These are phyloP conservation scores for Choreutis nemorana DNA, from an alignment of 2,888 invertebrate species.

Conservation along the genomic window DNA sequence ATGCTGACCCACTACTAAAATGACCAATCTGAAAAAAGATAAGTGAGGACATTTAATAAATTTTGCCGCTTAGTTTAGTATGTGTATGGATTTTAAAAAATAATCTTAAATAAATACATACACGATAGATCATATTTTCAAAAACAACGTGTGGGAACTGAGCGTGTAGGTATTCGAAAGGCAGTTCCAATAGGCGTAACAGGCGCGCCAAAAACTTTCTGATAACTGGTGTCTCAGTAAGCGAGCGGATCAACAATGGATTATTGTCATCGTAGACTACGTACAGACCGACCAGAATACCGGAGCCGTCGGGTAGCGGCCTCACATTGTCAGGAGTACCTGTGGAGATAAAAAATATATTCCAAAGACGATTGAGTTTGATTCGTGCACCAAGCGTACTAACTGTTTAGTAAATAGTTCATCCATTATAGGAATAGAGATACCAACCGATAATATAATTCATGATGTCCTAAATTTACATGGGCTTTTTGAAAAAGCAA, in stretches of 20 bases:
- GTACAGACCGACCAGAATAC: constrained; percentile 71
- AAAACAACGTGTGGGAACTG: constrained; percentile 72
- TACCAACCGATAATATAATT: no score
- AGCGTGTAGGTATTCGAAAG: constrained; percentile 69
- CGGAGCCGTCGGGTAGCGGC: constrained; percentile 67
- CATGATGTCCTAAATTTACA: no score
- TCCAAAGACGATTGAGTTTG: neutral
- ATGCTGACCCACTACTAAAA: constrained; percentile 50
- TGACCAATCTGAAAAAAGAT: constrained; percentile 68
- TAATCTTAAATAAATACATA: constrained; percentile 29
- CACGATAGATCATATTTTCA: constrained; percentile 68
- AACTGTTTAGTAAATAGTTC: no score
- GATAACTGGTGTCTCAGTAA: constrained; percentile 69
- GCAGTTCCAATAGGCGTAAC: constrained; percentile 66
- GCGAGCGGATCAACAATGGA: constrained; percentile 60
- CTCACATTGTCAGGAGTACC: constrained; percentile 73
- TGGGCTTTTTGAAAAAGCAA: no score
- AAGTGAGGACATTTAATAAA: neutral
- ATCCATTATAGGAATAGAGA: no score
- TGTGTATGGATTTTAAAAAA: neutral
- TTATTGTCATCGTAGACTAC: constrained; percentile 59
- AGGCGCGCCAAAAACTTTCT: constrained; percentile 72
- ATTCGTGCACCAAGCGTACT: neutral
- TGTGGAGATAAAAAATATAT: constrained; percentile 15
- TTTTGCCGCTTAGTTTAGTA: constrained; percentile 2